These are phyloP conservation scores for Dolichallabes microphthalmus DNA, from an alignment of 2,113 vertebrate species.

Conservation along the genomic window DNA sequence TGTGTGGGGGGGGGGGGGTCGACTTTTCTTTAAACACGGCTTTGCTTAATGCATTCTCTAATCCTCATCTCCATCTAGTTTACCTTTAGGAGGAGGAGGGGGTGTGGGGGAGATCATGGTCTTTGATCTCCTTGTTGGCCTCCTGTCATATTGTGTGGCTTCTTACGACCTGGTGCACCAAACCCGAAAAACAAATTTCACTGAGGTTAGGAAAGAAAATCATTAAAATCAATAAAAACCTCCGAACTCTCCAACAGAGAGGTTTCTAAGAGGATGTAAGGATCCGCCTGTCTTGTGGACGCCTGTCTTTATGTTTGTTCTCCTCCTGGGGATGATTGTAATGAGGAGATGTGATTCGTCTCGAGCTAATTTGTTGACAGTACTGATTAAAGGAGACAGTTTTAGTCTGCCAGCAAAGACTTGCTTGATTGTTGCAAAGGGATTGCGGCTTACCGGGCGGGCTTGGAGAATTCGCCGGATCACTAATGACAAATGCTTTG, in stretches of 20 bases:
- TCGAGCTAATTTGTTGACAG: constrained; percentile 53
- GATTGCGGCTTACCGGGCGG: constrained; percentile 10
- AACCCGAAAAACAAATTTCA: constrained; percentile 42
- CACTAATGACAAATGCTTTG: constrained; percentile 16
- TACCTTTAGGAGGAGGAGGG: constrained; percentile 43
- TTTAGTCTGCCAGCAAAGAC: constrained; percentile 21
- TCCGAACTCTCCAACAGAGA: neutral
- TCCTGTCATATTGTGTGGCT: constrained; percentile 47
- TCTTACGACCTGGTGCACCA: constrained; percentile 34
- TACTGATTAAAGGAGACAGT: constrained; percentile 50
- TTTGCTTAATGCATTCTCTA: constrained; percentile 53
- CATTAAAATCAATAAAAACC: neutral
- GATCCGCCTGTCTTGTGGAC: constrained; percentile 18
- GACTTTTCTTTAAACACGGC: constrained; percentile 52
- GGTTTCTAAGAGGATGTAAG: constrained; percentile 26
- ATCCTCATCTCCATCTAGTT: constrained; percentile 52
- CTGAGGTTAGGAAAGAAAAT: too few species aligned
- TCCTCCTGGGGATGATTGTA: constrained; percentile 41
- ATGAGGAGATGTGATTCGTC: constrained; percentile 46
- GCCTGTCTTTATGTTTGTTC: constrained; percentile 39
- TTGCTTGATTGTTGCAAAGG: constrained; percentile 30
- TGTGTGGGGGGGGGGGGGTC: constrained; percentile 12
- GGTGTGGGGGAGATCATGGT: constrained; percentile 19
- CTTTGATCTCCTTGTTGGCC: constrained; percentile 53
- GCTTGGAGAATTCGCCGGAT: constrained; percentile 22